A percentile compares a stretch with the other conserved stretches of the same genome.
Conservation (phyloP, 92 coral and sea anemone genomes). For the Blastomussa wellsi region DNA sequence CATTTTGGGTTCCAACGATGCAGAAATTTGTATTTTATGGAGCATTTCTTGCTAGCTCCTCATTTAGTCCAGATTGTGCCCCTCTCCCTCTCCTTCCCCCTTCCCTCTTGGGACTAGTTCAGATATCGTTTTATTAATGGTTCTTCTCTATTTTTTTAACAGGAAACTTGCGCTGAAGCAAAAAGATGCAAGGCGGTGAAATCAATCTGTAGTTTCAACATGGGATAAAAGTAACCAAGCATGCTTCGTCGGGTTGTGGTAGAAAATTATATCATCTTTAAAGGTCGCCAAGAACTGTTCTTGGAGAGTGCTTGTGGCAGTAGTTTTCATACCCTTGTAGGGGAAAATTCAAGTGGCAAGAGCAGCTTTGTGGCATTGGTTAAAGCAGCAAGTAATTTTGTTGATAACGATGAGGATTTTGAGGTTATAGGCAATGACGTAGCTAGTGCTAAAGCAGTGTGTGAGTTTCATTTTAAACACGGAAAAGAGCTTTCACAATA, state of each 20-base stretch:
- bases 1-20: too few relatives aligned
- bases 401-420: slow-evolving; percentile 71
- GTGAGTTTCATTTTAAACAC: slow-evolving; percentile 77
- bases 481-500: slow-evolving; percentile 55
- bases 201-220: not conserved
- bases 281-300: slow-evolving; percentile 75
- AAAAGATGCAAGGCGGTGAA: not conserved
- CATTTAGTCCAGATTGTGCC: too few relatives aligned
- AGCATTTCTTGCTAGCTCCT: too few relatives aligned
- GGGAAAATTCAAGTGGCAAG: slow-evolving; percentile 93
- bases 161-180: not conserved
- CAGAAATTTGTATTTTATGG: too few relatives aligned
- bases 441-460: slow-evolving; percentile 65
- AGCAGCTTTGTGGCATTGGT: slow-evolving; percentile 90
- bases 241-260: slow-evolving; percentile 88
- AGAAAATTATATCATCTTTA: slow-evolving; percentile 84
- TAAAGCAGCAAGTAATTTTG: slow-evolving; percentile 85
- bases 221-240: not conserved
- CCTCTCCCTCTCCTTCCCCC: too few relatives aligned
- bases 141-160: not conserved
- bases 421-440: slow-evolving; percentile 61
- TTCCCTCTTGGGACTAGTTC: too few relatives aligned
- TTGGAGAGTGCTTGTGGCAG: slow-evolving; percentile 59
- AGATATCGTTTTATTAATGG: too few relatives aligned
- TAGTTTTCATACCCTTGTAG: slow-evolving; percentile 81